These are phyloP conservation scores for Coronaproctus castanopsis DNA, from an alignment of 2,888 invertebrate genomes.

Conservation along the genomic window DNA sequence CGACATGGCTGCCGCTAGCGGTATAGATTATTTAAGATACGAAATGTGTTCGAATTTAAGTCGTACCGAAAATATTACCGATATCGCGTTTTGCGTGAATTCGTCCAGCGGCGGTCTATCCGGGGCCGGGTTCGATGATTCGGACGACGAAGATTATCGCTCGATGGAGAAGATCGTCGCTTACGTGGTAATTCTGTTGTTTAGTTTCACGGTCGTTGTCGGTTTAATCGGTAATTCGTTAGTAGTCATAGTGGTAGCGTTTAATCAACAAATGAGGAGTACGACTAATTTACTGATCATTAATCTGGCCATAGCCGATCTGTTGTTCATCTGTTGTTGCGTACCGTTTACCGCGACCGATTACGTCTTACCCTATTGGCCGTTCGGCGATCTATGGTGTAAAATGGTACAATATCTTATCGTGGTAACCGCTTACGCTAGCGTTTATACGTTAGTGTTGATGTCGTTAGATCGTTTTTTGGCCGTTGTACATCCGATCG, in stretches of 20 bases:
- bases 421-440: conserved; percentile 78
- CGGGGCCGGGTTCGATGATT: background rate
- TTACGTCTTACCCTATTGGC: conserved; percentile 72
- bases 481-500: conserved; percentile 82
- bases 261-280: conserved; percentile 77
- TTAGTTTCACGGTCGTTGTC: conserved; percentile 64
- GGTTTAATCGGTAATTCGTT: conserved; percentile 77
- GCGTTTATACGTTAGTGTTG: conserved; percentile 78
- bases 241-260: conserved; percentile 64
- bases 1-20: conserved; percentile 5
- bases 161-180: conserved; percentile 39
- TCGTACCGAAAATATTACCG: conserved; percentile 5
- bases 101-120: background rate
- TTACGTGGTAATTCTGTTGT: conserved; percentile 56
- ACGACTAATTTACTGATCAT: conserved; percentile 83
- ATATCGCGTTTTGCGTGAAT: conserved; percentile 8
- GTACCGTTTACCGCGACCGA: conserved; percentile 85
- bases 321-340: conserved; percentile 79
- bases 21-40: conserved; percentile 9
- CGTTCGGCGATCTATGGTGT: conserved; percentile 76
- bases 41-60: conserved; percentile 10
- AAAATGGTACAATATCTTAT: conserved; percentile 78
- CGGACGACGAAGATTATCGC: conserved; percentile 1
- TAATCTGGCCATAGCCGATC: conserved; percentile 71
- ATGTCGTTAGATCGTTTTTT: conserved; percentile 84